Base-by-base conservation (phyloP, 2,888 invertebrate species). In the Mystacides longicornis region DNA sequence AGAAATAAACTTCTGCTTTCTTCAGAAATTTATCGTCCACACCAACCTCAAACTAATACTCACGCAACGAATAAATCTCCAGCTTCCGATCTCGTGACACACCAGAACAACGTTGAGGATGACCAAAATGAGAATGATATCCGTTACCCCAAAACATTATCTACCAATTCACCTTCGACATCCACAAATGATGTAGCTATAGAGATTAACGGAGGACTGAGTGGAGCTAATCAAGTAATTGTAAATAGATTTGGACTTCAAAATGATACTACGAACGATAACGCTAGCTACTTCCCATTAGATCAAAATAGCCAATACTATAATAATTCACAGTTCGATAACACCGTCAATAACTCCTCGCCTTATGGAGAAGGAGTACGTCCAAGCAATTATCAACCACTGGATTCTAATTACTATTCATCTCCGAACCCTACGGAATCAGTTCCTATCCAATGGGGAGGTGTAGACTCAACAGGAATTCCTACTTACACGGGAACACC, bases 291-390 rank as follows among this genome's bases (percentile, higher is more conserved):
- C 42, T 61, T 61, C 42, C 55, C 63, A 45, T 52, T 64, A 19
- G 63, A 65, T 1, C 67, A 69, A 9, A 54, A 54, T 7, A 71
- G 65, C 54, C 70, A 68, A 60, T 71, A 72, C 56, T n/a, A n/a
- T n/a, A 65, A 68, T 1, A 61, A 67, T 3, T 68, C 70, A 20
- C 71, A 66, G 62, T 73, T 70, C 60, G 75, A 73, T 23, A 78
- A 77, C 61, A 72, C 72, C 11, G 61, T 67, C 2, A 60, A 61
- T 54, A 55, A 62, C 49, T 67, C 71, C 27, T 69, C 71, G 42
- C 74, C 78, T 5, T 80, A 81, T 49, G 79, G 79, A 1, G 70
- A 70, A 20, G 70, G 74, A 21, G 73, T 75, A 1, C 75, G 76
- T 63, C 77, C 78, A 1, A 64, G 73, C 4, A 77, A 69, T 47